Evolutionary conservation across 2,113 vertebrate species (phyloP), one percentile per base, ranked within the genome.

Genomic region (Pagrus major): DNA sequence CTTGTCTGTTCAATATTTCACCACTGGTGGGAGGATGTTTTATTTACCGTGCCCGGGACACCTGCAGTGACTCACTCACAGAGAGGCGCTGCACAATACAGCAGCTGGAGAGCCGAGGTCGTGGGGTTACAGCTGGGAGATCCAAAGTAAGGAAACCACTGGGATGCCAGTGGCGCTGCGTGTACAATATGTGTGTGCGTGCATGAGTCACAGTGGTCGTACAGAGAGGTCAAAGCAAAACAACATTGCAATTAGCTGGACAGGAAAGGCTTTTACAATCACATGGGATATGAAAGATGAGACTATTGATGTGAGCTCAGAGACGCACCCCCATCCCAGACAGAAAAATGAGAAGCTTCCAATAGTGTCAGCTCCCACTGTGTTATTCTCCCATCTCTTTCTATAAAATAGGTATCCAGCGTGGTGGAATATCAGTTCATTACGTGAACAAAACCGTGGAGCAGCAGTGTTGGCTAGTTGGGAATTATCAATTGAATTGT

Each of bases 1-100:
- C 74, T 85, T 65, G 70, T 89, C 83, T 90, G 78, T 84, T 92
- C 85, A 91, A 85, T 91, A 87, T 92, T 93, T 91, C 89, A 89
- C 84, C 66, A 80, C 69, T 74, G 72, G 81, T 67, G 79, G 78
- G 78, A 85, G 77, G 83, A 89, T 91, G 88, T 87, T 91, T 92
- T 90, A 93, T 92, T 92, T 86, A 93, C 88, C 33, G 31, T 75
- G 72, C 61, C 85, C 37, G 21, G 81, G 78, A 90, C 78, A 88
- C 85, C 86, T 80, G 86, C 76, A 58, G 86, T 63, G 79, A 85
- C 86, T 83, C 86, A 77, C 67, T 84, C 84, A 78, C 71, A 66
- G 69, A 75, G 73, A 88, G 27, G 18, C 63, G 37, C 55, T 5
- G 54, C 78, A 76, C 73, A 75, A 80, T 81, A 75, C 76, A 82